A percentile compares a stretch with the other conserved stretches of the same genome.
These are phyloP conservation scores for Saguinus imperator DNA, from an alignment of 2,113 vertebrate genomes.

Conservation along the genomic window DNA sequence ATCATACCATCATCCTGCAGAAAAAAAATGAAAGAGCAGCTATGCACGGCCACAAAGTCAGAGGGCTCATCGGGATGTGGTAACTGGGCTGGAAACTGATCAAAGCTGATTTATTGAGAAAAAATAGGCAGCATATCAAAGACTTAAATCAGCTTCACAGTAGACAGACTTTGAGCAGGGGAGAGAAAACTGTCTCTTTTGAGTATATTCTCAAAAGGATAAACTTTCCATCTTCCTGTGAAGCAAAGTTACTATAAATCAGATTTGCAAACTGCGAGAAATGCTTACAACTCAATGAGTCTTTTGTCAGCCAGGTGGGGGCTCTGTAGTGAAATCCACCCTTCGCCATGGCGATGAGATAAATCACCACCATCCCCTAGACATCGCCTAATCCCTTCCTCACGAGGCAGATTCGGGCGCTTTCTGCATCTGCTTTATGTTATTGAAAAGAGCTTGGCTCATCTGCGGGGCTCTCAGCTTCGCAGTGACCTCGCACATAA, in stretches of 20 bases:
- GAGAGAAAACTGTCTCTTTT: neutral
- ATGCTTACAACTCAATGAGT: neutral
- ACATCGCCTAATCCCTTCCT: neutral
- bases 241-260: neutral
- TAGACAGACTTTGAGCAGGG: neutral
- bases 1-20: too few relatives aligned
- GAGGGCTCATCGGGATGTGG: neutral
- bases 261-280: neutral
- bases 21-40: neutral
- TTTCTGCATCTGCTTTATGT: neutral
- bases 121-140: neutral
- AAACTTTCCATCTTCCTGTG: neutral
- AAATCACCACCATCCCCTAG: neutral
- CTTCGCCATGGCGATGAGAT: neutral
- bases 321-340: rapidly evolving
- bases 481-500: neutral
- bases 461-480: neutral
- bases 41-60: neutral
- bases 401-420: rapidly evolving
- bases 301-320: neutral
- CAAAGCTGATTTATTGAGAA: neutral
- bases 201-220: neutral
- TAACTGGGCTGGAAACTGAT: neutral
- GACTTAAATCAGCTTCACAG: neutral
- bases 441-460: neutral